Evolutionary conservation across 92 coral and sea anemone species (phyloP), one percentile per base, ranked within the genome.

Genomic region (Palythoa heliodiscus): DNA sequence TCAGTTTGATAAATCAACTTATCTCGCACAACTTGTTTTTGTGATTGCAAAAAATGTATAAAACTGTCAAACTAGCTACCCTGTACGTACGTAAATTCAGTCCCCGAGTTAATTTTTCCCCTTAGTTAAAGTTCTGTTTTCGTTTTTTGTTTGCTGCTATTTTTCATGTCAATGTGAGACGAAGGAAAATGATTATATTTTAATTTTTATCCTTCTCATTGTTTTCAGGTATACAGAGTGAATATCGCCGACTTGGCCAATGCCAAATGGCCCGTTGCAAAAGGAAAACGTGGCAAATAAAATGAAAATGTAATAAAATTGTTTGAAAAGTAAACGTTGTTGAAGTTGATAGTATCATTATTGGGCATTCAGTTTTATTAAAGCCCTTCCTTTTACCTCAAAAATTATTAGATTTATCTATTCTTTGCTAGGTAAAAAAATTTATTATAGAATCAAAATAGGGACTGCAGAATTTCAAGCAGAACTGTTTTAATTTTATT

Each of bases 171-270:
- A 61, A 61, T n/a, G n/a, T n/a, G n/a, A n/a, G n/a, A n/a, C n/a
- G n/a, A n/a, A n/a, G n/a, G n/a, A n/a, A n/a, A n/a, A 61, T 61
- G 69, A 61, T 61, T 61, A 61, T 61, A 61, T 61, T 61, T 61
- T 61, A 20, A 61, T 61, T 61, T 61, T 61, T 61, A 17, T 61
- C 69, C 4, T 61, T 61, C 69, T 61, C 60, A 14, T 54, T 61
- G 69, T 63, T 87, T 89, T 69, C 86, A 89, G 90, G 90, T 89
- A 47, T 89, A 86, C 87, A 86, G 76, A 50, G 87, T 89, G 8
- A 89, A 86, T 70, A 86, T 86, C 35, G 92, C 89, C 14, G 92
- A 89, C 67, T 82, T 89, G 22, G 87, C 90, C 12, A 52, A 20
- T 52, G 87, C 92, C 39, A 86, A 52, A n/a, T n/a, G n/a, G n/a